Evolutionary conservation across 1,140 invertebrate species (phyloP).

Genomic region (Sarcophaga peregrina): DNA sequence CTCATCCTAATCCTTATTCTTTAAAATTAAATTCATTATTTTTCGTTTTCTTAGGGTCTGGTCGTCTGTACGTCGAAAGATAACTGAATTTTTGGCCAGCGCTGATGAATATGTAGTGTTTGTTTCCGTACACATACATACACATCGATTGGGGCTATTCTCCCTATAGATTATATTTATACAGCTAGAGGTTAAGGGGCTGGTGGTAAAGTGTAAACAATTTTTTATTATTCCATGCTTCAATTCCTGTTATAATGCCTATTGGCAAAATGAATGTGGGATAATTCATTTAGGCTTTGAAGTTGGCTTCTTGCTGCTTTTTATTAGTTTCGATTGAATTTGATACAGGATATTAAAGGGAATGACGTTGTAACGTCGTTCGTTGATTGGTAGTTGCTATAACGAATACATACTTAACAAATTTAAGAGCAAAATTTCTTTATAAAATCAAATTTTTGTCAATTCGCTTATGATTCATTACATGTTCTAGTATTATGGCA

Average conservation of each 20-base stretch:
- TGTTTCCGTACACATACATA: background rate
- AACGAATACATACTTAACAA: background rate
- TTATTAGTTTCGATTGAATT: background rate
- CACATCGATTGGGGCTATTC: background rate
- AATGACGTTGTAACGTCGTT: background rate
- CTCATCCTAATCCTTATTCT: background rate
- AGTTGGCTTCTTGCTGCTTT: background rate
- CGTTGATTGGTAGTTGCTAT: background rate
- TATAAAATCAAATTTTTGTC: too few relatives aligned
- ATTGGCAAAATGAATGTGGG: background rate
- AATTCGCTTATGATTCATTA: too few relatives aligned
- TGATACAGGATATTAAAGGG: background rate
- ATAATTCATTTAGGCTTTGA: conserved; percentile 8
- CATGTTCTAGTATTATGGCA: too few relatives aligned
- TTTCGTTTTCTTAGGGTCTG: background rate
- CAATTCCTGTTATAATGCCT: conserved; percentile 14
- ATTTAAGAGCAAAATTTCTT: background rate
- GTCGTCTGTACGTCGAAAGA: background rate
- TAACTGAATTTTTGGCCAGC: conserved; percentile 4
- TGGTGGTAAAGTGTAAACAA: conserved; percentile 17
- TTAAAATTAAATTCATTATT: conserved; percentile 27
- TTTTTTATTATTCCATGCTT: conserved; percentile 11
- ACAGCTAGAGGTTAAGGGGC: background rate
- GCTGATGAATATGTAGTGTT: background rate
- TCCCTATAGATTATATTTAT: conserved; percentile 1